A percentile compares a stretch with the other conserved stretches of the same genome.
These are phyloP conservation scores for Watsonalla binaria DNA, from an alignment of 2,888 invertebrate species.

Conservation along the genomic window DNA sequence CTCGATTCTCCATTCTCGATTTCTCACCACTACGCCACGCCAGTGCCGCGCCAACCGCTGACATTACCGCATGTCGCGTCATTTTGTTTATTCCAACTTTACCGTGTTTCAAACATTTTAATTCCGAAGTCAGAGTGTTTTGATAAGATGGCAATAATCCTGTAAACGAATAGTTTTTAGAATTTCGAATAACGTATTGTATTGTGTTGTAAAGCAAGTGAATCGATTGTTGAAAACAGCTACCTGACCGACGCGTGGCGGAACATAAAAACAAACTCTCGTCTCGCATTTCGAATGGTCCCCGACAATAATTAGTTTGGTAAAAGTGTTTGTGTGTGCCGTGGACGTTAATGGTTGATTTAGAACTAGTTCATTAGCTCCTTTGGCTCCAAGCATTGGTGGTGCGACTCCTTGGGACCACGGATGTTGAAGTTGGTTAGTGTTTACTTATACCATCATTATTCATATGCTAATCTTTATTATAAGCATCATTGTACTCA, in stretches of 20 bases:
- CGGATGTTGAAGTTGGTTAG: slow-evolving; percentile 74
- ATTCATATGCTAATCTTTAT: slow-evolving; percentile 24
- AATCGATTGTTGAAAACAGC: slow-evolving; percentile 35
- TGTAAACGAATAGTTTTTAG: slow-evolving; percentile 37
- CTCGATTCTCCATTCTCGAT: slow-evolving; percentile 54
- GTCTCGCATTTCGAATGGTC: slow-evolving; percentile 64
- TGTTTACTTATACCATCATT: slow-evolving; percentile 32
- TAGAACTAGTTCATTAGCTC: slow-evolving; percentile 56
- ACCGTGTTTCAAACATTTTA: slow-evolving; percentile 33
- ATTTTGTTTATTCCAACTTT: slow-evolving; percentile 30
- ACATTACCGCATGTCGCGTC: slow-evolving; percentile 45
- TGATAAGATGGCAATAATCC: slow-evolving; percentile 37
- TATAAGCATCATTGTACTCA: slow-evolving; percentile 13
- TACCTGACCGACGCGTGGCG: slow-evolving; percentile 56
- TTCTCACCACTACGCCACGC: slow-evolving; percentile 29
- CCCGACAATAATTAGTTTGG: slow-evolving; percentile 66
- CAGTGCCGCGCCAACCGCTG: slow-evolving; percentile 67
- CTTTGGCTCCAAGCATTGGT: slow-evolving; percentile 43
- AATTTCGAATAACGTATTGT: slow-evolving; percentile 54
- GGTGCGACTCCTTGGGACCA: slow-evolving; percentile 39
- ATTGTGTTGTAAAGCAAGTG: slow-evolving; percentile 61
- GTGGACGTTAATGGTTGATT: slow-evolving; percentile 67
- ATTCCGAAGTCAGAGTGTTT: slow-evolving; percentile 48
- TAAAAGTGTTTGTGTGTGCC: slow-evolving; percentile 75
- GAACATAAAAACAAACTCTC: slow-evolving; percentile 64